Base-by-base conservation (phyloP, 2,888 invertebrate species). In the Copidosoma aretas region DNA sequence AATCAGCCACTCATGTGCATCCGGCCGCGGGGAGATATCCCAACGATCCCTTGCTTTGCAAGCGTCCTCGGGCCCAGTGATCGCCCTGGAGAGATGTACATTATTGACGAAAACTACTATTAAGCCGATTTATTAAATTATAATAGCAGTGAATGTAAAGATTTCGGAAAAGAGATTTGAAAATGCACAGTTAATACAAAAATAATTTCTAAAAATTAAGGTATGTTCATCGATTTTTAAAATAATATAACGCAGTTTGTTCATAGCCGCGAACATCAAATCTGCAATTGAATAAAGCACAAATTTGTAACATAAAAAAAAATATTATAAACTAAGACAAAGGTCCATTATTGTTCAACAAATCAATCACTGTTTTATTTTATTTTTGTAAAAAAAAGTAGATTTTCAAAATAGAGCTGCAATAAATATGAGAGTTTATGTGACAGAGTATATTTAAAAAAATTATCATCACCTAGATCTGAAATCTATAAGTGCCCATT, bases 401-500 rank as follows among this genome's bases (percentile, higher is more conserved):
- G 22, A 43, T 21, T 25, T 21, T n/a, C 41, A 39, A 17, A 58
- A n/a, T 39, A 41, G 25, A n/a, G 10, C 5, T 19, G 12, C 19
- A 25, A 60, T 39, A 19, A 15, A 57, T 19, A 41, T 41, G 21
- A 41, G 41, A 19, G 57, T 57, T 22, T 53, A 15, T 41, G 17
- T 19, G n/a, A 57, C 39, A 21, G 14, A 63, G 21, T 63, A 46
- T 39, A 57, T 19, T 24, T 19, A 3, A 65, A 1, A 63, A 59
- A 25, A 54, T 24, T 52, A 59, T 32, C 57, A 57, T 25, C 39
- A 60, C 39, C 22, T 68, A 68, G 56, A 64, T 60, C 14, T 60
- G 15, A 64, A 60, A 60, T 64, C 64, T 64, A 68, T 64, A 68
- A 68, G 64, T 68, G 68, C 60, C 64, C 64, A 68, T n/a, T n/a